Base-by-base conservation (phyloP, 2,113 vertebrate species). In the Myrmecobius fasciatus region DNA sequence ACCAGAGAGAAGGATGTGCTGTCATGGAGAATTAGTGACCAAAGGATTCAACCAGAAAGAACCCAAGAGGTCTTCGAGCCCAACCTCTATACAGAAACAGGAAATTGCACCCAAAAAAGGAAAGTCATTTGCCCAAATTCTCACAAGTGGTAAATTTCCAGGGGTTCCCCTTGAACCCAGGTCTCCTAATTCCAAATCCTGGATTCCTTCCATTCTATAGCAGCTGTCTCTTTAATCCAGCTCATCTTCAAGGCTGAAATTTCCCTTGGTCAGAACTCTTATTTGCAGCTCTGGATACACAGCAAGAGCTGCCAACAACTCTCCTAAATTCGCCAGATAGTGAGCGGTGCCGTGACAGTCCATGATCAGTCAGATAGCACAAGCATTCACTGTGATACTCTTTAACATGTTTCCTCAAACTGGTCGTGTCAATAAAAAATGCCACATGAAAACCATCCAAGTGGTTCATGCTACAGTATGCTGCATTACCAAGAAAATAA, bases 401-500 rank as follows among this genome's bases (percentile, higher is more conserved):
- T 48, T 49, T 28, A 46, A 24, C 89, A 89, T 14, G 48, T 89
- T 89, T 89, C 47, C 48, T 26, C 12, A 47, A 49, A 89, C 8
- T 47, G 25, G 25, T 67, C 11, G 3, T 5, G 11, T 91, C 52
- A 53, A 24, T 93, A 96, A 91, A 94, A 94, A 89, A 53, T 49
- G 25, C 53, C 92, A 89, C 43, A n/a, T 25, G 53, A 89, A 20
- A 26, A 11, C 48, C 47, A 48, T 48, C 28, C 43, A 26, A 22
- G 6, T 51, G 11, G 0, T 52, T 51, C 47, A 22, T 49, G 28
- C n/a, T 94, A n/a, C 24, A 46, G 91, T 54, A 17, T 94, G 53
- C 92, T 51, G n/a, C 49, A 51, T 93, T 83, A 49, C 90, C 52
- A 51, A 94, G 54, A 47, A 94, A 89, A 91, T 91, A 91, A 49